Base-by-base conservation (phyloP, 2,888 invertebrate species). In the Herminia tarsipennalis region DNA sequence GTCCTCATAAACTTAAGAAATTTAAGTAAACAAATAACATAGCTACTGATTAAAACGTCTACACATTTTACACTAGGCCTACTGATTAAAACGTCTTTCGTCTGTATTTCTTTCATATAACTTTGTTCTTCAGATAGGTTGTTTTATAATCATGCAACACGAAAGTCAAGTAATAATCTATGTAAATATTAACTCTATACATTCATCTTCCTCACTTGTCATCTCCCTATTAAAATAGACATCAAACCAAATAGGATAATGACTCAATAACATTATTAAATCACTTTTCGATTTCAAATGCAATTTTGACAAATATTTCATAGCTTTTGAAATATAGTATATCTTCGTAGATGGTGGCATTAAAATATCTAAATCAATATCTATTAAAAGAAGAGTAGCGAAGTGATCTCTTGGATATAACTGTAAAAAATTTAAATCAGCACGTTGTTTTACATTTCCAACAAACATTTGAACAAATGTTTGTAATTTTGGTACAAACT, bases 221-320 rank as follows among this genome's bases (percentile, higher is more conserved):
- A n/a, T n/a, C n/a, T n/a, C n/a, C n/a, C 6, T 27, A 10, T 28
- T 18, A 16, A 10, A 76, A 66, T 83, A 88, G 41, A 83, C 54
- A 66, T 82, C 71, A 68, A 88, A 86, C 90, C 90, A 90, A 13
- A 76, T 65, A 17, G 84, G 83, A 57, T 76, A 90, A 65, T 91
- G 90, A n/a, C 84, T 79, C 10, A 91, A 45, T 17, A 90, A 50
- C 75, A 90, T 66, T 16, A 86, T 74, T 9, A 88, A 68, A 51
- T 88, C 81, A 72, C 64, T 72, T 53, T 80, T 72, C 8, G 71
- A 77, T 21, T 70, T 35, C n/a, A 45, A 30, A 45, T 77, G 66
- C 10, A 88, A 30, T 5, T 52, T 45, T 0, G 66, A 66, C 18
- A 91, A 66, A 50, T 78, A 66, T 17, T 63, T 55, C 2, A 78